phyloP scores from a whole-genome alignment of 2,797 vertebrate species.

The Momotus momota region DNA sequence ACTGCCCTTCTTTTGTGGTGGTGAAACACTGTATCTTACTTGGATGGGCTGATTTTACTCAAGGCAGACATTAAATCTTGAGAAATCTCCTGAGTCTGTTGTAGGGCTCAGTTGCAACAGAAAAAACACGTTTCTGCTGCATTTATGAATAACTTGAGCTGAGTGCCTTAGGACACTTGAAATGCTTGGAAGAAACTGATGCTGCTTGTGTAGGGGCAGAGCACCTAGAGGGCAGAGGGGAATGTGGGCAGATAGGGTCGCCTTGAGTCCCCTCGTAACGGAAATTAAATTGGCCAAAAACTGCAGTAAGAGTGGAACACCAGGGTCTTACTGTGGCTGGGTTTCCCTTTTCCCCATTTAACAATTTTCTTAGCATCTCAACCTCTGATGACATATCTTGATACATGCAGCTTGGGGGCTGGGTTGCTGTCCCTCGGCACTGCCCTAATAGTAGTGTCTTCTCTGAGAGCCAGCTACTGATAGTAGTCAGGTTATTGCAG shows the following conservation, averaged over 20 bases:
- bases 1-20: not conserved
- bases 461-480: not conserved
- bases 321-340: not conserved
- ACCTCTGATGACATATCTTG: not conserved
- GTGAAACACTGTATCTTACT: not conserved
- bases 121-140: not conserved
- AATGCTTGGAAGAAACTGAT: not conserved
- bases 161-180: not conserved
- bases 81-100: not conserved
- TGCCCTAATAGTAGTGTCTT: not conserved
- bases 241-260: not conserved
- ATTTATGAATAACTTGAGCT: not conserved
- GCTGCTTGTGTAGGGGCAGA: not conserved
- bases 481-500: not conserved
- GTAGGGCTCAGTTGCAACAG: not conserved
- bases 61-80: not conserved
- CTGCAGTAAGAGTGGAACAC: not conserved
- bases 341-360: not conserved
- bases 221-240: not conserved
- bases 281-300: not conserved
- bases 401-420: not conserved
- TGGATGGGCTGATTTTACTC: not conserved
- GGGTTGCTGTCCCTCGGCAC: not conserved
- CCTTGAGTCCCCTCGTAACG: not conserved
- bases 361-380: not conserved